Evolutionary conservation across 2,888 invertebrate species (phyloP).

Genomic region (Cistogaster globosa): DNA sequence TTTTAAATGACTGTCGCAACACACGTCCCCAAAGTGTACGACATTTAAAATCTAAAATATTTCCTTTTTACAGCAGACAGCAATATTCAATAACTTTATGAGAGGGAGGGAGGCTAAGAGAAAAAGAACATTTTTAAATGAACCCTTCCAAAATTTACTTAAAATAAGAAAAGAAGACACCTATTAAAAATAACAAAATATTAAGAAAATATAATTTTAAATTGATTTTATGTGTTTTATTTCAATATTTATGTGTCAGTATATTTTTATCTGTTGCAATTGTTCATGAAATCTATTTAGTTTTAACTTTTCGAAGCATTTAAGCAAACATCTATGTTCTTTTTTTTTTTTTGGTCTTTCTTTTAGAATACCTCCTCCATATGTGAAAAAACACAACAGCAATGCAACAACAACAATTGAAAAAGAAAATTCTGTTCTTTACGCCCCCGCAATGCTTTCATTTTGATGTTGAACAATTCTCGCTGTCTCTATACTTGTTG

Average conservation of each 20-base stretch:
- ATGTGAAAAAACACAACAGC: conserved; percentile 39
- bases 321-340: neutral
- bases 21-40: conserved; percentile 11
- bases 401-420: conserved; percentile 35
- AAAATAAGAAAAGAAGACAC: conserved; percentile 13
- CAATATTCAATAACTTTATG: neutral
- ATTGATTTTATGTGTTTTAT: conserved; percentile 40
- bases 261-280: neutral
- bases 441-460: conserved; percentile 68
- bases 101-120: neutral
- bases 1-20: conserved; percentile 24
- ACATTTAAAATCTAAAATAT: conserved; percentile 8
- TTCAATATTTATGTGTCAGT: conserved; percentile 10
- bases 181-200: conserved; percentile 36
- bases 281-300: conserved; percentile 18
- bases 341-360: too few relatives aligned
- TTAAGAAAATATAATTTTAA: conserved; percentile 19
- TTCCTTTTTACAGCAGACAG: conserved; percentile 9
- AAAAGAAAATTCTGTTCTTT: conserved; percentile 54
- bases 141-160: conserved; percentile 5
- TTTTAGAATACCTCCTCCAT: neutral
- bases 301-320: conserved; percentile 14
- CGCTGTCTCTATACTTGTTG: neutral
- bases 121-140: neutral
- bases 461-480: conserved; percentile 16